Evolutionary conservation across 2,113 vertebrate genomes (phyloP).

Genomic region (Eudorcas thomsonii): DNA sequence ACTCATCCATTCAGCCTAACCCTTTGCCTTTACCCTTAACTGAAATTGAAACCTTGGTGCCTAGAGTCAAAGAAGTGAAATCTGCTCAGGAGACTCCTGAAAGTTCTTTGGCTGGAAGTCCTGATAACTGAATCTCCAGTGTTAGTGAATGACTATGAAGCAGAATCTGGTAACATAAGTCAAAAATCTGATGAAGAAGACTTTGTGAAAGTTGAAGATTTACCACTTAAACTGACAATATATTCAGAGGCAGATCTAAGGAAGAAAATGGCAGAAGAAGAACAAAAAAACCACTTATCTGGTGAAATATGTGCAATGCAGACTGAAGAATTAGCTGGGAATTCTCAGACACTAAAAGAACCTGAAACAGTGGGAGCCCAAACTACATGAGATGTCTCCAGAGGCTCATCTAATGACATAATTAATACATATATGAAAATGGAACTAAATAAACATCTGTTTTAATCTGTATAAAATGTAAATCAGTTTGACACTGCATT

Average conservation of each 20-base stretch:
- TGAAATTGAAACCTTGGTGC: constrained; percentile 61
- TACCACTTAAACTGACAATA: constrained; percentile 92
- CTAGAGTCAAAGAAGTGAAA: constrained; percentile 77
- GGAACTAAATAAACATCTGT: constrained; percentile 73
- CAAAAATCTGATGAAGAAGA: constrained; percentile 99
- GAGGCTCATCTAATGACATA: constrained; percentile 38
- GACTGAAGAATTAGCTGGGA: constrained; percentile 88
- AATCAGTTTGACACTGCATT: constrained; percentile 78
- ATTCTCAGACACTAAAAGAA: constrained; percentile 88
- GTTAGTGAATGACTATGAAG: constrained; percentile 93
- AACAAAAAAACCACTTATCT: constrained; percentile 90
- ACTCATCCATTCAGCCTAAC: constrained; percentile 61
- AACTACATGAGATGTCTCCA: constrained; percentile 78
- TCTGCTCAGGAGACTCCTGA: constrained; percentile 82
- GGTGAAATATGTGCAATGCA: constrained; percentile 85
- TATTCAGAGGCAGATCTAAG: constrained; percentile 95
- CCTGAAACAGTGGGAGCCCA: constrained; percentile 87
- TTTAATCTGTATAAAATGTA: constrained; percentile 82
- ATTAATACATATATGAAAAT: constrained; percentile 61
- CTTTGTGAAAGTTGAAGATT: constrained; percentile 96
- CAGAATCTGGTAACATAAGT: constrained; percentile 93
- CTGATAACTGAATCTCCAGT: constrained; percentile 96
- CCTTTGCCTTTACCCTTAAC: constrained; percentile 70
- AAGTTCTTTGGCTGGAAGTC: constrained; percentile 88
- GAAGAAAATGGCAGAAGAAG: constrained; percentile 93